Evolutionary conservation across 2,888 invertebrate species (phyloP), one percentile per base, ranked within the genome.

Genomic region (Ectemnius cavifrons): DNA sequence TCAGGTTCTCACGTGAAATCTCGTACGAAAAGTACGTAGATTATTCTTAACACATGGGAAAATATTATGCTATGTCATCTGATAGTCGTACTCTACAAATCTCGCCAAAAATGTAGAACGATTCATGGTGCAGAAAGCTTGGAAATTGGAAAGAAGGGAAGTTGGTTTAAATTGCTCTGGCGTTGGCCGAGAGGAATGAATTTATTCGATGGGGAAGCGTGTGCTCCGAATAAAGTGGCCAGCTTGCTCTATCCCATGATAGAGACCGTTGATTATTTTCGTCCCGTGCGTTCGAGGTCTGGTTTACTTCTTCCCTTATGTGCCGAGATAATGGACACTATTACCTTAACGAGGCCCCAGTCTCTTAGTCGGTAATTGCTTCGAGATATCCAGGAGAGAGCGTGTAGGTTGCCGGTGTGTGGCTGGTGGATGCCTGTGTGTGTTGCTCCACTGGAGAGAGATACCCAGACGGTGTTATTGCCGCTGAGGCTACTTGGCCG

Each of bases 291-390:
- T 83, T 85, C 81, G 80, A 75, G 82, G 84, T 86, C 86, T 87
- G 88, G 81, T 89, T 89, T 86, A 86, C 87, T 88, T 89, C 87
- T 89, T 88, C 87, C 83, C 87, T 85, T 86, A 87, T 86, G 84
- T 81, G 73, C 84, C 73, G 81, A 86, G 89, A 89, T 89, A 89
- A 89, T 89, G 88, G 89, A 87, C 88, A 89, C 89, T 87, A 89
- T 89, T 90, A 89, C 87, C 88, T 88, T 88, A 89, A 89, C 87
- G 89, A 89, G 88, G 83, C 85, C 83, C 86, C 83, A 87, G 88
- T 88, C 87, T 87, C 89, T 89, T 89, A 88, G 87, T 86, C 85
- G 84, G 88, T 89, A 90, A 90, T 89, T 89, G 89, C 89, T 87
- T 87, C 83, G 87, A 89, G 89, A 90, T 89, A 90, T 89, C 88